phyloP scores from a whole-genome alignment of 2,113 vertebrate genomes.

The Amblyopsis rosae region DNA sequence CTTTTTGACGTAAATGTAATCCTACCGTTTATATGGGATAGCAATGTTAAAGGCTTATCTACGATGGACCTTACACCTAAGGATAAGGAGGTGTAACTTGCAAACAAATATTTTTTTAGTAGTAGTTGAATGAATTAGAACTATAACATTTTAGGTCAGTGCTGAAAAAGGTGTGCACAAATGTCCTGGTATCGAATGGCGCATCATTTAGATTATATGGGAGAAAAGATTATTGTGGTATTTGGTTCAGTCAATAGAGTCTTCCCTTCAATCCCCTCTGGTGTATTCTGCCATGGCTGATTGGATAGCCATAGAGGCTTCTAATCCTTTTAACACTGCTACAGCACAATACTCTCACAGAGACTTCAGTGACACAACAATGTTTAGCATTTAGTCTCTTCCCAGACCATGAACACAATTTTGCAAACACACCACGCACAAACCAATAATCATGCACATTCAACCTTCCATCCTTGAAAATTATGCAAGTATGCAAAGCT shows the following conservation, averaged over 20 bases:
- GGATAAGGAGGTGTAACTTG: too few species aligned
- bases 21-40: too few species aligned
- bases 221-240: conserved; percentile 12
- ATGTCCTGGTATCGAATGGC: not conserved
- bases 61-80: too few species aligned
- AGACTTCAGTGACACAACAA: not conserved
- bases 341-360: conserved; percentile 10
- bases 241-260: conserved; percentile 22
- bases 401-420: too few species aligned
- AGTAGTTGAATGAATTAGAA: too few species aligned
- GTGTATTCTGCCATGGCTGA: conserved; percentile 49
- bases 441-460: too few species aligned
- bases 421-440: too few species aligned
- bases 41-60: too few species aligned
- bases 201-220: conserved; percentile 7
- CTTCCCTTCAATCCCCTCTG: conserved; percentile 44
- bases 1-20: too few species aligned
- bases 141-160: conserved; percentile 6
- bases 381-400: not conserved
- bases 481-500: too few species aligned
- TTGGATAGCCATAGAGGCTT: conserved; percentile 54
- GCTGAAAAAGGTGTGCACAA: not conserved
- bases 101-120: too few species aligned
- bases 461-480: too few species aligned
- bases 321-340: conserved; percentile 62